Base-by-base conservation (phyloP, 2,113 vertebrate genomes). In the Scopus umbretta region DNA sequence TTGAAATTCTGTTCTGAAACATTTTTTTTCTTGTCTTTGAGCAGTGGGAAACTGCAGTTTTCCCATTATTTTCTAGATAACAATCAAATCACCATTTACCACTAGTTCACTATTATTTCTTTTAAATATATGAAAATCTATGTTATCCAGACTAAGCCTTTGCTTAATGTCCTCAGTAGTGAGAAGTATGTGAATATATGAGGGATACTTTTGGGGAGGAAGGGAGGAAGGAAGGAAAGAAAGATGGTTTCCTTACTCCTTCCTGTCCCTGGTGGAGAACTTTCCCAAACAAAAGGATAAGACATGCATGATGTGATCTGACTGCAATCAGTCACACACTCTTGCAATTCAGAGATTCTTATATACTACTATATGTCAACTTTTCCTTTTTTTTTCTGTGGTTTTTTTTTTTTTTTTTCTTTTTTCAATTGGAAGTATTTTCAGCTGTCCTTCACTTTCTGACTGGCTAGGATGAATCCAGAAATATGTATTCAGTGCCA, bases 321-420 rank as follows among this genome's bases (percentile, higher is more conserved):
- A 55, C 50, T 30, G n/a, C 23, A 68, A 16, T 47, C 42, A 53
- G 34, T 56, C 58, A 53, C 27, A 58, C 8, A 8, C 4, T 43
- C 22, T 13, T 61, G 25, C 20, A 45, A 45, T 62, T 76, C 16
- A 56, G 45, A 66, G 6, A 62, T 80, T 70, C 74, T 76, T 84
- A 79, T 10, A 67, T 5, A 17, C 29, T 36, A 66, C 11, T 12
- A 26, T 43, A 62, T 50, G 40, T 19, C 0, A 0, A 43, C 34
- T 70, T 58, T 80, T 56, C 29, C 18, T 32, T 50, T 36, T 32
- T 61, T 47, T 27, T 27, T n/a, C n/a, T n/a, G n/a, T n/a, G n/a
- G n/a, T n/a, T n/a, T 53, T 27, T 22, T 4, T 13, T 13, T 9
- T 1, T 1, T 52, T 34, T n/a, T 16, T 8, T 7, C 6, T n/a